Conservation (phyloP, 2,113 vertebrate genomes). For the Varanus komodoensis region DNA sequence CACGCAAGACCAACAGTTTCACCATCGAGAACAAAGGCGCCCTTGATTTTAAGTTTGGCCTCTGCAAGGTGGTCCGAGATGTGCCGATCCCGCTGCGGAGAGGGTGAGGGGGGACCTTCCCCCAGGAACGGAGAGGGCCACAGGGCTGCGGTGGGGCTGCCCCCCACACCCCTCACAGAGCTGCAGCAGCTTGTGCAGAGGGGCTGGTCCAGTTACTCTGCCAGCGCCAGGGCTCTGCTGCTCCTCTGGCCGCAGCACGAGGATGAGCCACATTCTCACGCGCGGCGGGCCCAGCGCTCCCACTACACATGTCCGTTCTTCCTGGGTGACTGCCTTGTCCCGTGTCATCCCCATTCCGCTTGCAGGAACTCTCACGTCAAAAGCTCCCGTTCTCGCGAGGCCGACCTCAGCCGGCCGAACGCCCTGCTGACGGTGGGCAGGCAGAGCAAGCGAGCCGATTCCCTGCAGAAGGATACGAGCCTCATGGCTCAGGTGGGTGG, state of each 20-base stretch:
- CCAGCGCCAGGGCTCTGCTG: not conserved
- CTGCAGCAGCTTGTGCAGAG: not conserved
- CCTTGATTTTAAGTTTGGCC: slow-evolving; percentile 78
- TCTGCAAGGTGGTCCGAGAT: slow-evolving; percentile 69
- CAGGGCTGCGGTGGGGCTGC: no score
- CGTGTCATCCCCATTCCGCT: slow-evolving; percentile 40
- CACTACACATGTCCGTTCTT: no score
- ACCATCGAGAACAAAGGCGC: slow-evolving; percentile 85
- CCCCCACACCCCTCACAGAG: no score
- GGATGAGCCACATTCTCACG: no score
- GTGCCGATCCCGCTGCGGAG: slow-evolving; percentile 41
- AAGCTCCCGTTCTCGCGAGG: slow-evolving; percentile 61
- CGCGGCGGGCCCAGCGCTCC: no score
- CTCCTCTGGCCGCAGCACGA: not conserved
- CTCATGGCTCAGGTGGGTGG: slow-evolving; percentile 75
- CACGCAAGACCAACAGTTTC: slow-evolving; percentile 77
- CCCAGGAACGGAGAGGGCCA: not conserved
- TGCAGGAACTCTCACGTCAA: slow-evolving; percentile 55
- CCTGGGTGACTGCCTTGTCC: not conserved
- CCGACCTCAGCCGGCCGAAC: slow-evolving; percentile 55
- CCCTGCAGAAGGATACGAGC: slow-evolving; percentile 66
- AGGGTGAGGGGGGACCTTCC: slow-evolving; percentile 69
- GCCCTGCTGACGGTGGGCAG: slow-evolving; percentile 47
- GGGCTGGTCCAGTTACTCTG: no score
- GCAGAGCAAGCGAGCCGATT: slow-evolving; percentile 64